A percentile compares a stretch with the other conserved stretches of the same genome.
phyloP scores from a whole-genome alignment of 1,140 invertebrate genomes.

The Heliothis virescens region DNA sequence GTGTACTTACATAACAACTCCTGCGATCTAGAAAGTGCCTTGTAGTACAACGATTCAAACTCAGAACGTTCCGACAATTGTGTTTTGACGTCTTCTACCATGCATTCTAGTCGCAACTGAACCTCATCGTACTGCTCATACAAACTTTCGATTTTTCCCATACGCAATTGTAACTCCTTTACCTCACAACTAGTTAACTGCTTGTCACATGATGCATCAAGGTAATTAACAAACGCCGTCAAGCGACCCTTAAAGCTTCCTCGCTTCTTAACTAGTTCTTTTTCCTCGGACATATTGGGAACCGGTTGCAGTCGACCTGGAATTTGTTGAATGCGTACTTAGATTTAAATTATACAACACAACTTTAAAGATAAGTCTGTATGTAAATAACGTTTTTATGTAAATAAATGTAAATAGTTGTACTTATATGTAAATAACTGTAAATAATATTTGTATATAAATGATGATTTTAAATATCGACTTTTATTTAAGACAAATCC shows the following conservation, averaged over 20 bases:
- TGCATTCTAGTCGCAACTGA: conserved; percentile 5
- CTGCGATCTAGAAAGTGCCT: too few species aligned
- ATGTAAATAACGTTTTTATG: too few species aligned
- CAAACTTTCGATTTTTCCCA: background rate
- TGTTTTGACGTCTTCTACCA: conserved; percentile 6
- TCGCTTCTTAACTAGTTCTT: background rate
- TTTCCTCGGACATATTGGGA: conserved; percentile 15
- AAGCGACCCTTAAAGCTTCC: conserved; percentile 10
- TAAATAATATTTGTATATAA: too few species aligned
- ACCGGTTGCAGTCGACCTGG: background rate
- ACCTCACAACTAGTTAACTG: conserved; percentile 1
- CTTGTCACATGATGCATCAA: conserved; percentile 2
- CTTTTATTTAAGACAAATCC: too few species aligned
- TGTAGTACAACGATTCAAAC: too few species aligned
- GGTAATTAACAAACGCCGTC: background rate
- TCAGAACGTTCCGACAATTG: conserved; percentile 36
- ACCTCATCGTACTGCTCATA: conserved; percentile 13
- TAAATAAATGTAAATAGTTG: too few species aligned
- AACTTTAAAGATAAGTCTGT: too few species aligned
- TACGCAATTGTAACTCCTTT: conserved; percentile 4
- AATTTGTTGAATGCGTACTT: too few species aligned
- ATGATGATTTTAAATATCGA: too few species aligned
- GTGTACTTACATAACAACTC: too few species aligned
- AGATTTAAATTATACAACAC: too few species aligned
- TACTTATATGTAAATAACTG: too few species aligned